Evolutionary conservation across 2,888 invertebrate species (phyloP), one percentile per base, ranked within the genome.

Genomic region (Papilio elwesi): DNA sequence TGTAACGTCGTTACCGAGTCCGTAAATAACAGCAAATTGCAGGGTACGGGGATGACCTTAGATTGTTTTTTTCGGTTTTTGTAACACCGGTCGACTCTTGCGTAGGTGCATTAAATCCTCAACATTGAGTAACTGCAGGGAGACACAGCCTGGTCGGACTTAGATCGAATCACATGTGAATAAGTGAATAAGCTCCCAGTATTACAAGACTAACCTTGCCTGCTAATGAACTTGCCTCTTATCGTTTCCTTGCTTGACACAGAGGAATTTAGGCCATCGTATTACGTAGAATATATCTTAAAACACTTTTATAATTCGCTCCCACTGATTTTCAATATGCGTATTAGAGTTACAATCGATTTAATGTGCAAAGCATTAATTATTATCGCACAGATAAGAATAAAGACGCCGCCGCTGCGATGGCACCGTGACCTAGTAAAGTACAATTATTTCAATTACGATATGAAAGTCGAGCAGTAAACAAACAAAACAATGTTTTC

Each of bases 401-500:
- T 55, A 70, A 71, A 71, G 66, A 26, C 52, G 73, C 75, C 74
- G 73, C 66, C 71, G 52, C 55, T 65, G 57, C 66, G 55, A 43
- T 43, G 49, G 8, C 66, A 65, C 53, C 16, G 55, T 78, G 77
- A 81, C 83, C 72, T 80, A 81, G 85, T 81, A 76, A 76, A 78
- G 76, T 74, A 78, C 81, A 77, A 81, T 84, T 80, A 83, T 82
- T 85, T 82, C 81, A 86, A 87, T 85, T 85, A 83, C 77, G 78
- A 78, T 78, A 80, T 80, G 80, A 81, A 82, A 81, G 82, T 79
- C 82, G 80, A 81, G 71, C 74, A 73, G 63, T 78, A 79, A 81
- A 68, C 75, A 78, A 78, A 79, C 78, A 79, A 76, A 43, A 79
- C 74, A 71, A 68, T 76, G 78, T 79, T 79, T 78, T 78, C 77